Evolutionary conservation across 2,797 vertebrate species (phyloP).

Genomic region (Macrochelys suwanniensis): DNA sequence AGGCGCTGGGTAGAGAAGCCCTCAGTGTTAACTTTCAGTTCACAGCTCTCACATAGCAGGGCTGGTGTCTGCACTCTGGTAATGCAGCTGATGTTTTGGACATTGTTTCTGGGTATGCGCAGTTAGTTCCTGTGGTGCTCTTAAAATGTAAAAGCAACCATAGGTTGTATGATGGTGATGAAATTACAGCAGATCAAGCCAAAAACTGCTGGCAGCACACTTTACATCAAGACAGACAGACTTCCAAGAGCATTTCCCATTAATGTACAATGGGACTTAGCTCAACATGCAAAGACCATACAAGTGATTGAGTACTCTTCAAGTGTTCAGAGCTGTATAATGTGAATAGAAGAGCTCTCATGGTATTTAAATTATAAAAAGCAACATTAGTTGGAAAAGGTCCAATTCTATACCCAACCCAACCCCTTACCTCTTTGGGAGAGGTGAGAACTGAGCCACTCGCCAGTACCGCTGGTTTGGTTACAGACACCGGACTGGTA

Average conservation of each 20-base stretch:
- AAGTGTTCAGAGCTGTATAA: background rate
- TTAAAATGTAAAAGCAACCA: background rate
- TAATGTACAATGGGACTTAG: background rate
- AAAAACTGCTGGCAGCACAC: background rate
- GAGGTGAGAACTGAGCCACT: conserved; percentile 90
- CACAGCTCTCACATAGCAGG: background rate
- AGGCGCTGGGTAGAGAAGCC: too few relatives aligned
- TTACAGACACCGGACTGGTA: conserved; percentile 96
- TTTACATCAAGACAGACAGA: background rate
- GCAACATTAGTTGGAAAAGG: background rate
- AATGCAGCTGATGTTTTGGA: background rate
- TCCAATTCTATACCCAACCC: background rate
- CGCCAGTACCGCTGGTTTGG: conserved; percentile 93
- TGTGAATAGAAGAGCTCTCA: background rate
- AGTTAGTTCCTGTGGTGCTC: background rate
- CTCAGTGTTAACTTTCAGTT: background rate
- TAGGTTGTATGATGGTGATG: background rate
- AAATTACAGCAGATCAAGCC: background rate
- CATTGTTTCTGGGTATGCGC: rapidly evolving
- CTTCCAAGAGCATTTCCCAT: background rate
- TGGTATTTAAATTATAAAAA: rapidly evolving
- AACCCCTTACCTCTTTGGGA: conserved; percentile 93
- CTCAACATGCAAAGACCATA: background rate
- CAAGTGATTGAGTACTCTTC: background rate
- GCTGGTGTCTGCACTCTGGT: background rate